A percentile compares a stretch with the other conserved stretches of the same genome.
Conservation (phyloP, 2,797 vertebrate species). For the Danio jaintianensis region DNA sequence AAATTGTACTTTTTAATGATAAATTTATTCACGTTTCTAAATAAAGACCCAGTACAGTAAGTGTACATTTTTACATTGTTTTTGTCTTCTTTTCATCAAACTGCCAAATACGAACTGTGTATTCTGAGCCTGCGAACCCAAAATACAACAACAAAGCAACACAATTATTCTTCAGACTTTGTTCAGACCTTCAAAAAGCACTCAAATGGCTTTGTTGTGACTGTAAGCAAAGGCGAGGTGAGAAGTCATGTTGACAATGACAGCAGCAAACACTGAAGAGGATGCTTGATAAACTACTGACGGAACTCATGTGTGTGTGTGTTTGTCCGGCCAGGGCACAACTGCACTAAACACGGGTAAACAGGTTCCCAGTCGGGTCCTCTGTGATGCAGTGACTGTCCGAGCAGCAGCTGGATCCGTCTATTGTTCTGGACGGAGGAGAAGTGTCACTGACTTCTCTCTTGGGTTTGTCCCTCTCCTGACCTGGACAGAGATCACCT, state of each 20-base stretch:
- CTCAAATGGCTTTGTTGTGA: slow-evolving; percentile 2
- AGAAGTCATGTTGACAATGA: slow-evolving; percentile 15
- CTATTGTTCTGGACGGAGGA: slow-evolving; percentile 72
- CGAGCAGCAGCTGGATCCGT: slow-evolving; percentile 79
- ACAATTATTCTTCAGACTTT: not conserved
- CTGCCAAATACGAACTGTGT: no score
- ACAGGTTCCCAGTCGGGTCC: slow-evolving; percentile 64
- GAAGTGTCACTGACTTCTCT: slow-evolving; percentile 67
- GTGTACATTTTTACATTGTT: no score
- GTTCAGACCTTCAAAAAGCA: slow-evolving; percentile 14
- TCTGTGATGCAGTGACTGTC: slow-evolving; percentile 63
- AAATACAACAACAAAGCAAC: not conserved
- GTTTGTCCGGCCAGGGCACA: slow-evolving; percentile 36
- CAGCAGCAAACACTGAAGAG: slow-evolving; percentile 9
- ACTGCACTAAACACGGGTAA: slow-evolving; percentile 60
- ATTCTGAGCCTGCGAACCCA: not conserved
- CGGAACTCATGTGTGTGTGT: slow-evolving; percentile 17
- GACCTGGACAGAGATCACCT: slow-evolving; percentile 54
- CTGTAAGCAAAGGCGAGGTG: slow-evolving; percentile 33
- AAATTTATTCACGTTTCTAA: no score
- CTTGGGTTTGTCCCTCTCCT: slow-evolving; percentile 65
- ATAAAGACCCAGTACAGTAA: no score
- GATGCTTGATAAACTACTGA: slow-evolving; percentile 30
- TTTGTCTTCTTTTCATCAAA: no score
- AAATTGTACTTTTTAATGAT: no score